Conservation (phyloP, 1,140 invertebrate genomes). For the Halyomorpha halys region DNA sequence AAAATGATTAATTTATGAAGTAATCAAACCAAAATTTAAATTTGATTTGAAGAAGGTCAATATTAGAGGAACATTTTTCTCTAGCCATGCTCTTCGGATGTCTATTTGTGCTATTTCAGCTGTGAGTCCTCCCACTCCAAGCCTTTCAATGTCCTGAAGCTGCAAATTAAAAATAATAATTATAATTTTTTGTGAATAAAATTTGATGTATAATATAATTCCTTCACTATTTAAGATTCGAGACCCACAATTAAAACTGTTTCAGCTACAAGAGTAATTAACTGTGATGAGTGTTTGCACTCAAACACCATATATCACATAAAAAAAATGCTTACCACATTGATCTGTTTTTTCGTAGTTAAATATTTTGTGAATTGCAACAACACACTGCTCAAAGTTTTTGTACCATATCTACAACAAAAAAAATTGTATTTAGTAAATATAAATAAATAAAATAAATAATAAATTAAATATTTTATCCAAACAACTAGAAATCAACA, state of each 20-base stretch:
- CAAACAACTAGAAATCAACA: too few species aligned
- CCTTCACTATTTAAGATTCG: neutral
- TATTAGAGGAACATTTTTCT: neutral
- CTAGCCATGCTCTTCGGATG: neutral
- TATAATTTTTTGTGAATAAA: neutral
- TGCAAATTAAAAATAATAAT: neutral
- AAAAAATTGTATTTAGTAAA: neutral
- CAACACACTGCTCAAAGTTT: neutral
- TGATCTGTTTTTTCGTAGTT: neutral
- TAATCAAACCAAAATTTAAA: neutral
- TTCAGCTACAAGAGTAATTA: too few species aligned
- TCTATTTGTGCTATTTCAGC: neutral
- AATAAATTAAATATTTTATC: neutral
- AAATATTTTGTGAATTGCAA: neutral
- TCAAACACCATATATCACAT: too few species aligned
- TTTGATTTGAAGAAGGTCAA: neutral
- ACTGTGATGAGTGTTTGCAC: too few species aligned
- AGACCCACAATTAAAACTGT: neutral
- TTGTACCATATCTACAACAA: conserved; percentile 3
- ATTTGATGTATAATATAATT: neutral
- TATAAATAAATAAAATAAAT: neutral
- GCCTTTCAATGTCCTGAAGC: neutral
- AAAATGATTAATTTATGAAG: too few species aligned
- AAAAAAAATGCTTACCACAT: conserved; percentile 5
- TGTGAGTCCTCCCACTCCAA: neutral